Conservation (phyloP, 2,113 vertebrate genomes). For the Galemys pyrenaicus region DNA sequence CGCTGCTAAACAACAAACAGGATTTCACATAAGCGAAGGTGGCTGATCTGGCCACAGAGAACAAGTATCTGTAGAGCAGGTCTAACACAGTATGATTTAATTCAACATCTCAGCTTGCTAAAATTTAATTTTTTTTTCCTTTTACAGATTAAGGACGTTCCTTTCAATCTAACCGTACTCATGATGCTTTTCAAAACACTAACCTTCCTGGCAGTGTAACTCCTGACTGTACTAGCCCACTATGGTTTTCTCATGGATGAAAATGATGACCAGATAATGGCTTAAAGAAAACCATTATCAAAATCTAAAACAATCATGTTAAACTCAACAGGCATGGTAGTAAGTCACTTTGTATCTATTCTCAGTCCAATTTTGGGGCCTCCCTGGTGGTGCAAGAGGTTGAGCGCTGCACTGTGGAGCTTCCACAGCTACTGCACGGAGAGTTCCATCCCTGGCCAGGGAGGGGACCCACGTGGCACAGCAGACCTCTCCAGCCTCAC, state of each 20-base stretch:
- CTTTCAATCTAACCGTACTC: neutral
- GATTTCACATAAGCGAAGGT: neutral
- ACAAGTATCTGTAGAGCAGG: neutral
- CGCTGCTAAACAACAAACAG: neutral
- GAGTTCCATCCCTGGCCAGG: too few species aligned
- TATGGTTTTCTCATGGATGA: neutral
- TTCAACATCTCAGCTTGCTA: neutral
- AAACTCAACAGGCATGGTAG: neutral
- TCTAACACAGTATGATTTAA: neutral
- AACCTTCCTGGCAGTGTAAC: neutral
- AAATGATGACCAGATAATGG: neutral
- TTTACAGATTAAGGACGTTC: neutral
- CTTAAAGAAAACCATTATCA: constrained; percentile 48
- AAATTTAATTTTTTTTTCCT: neutral
- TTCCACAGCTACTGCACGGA: too few species aligned
- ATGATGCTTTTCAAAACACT: neutral
- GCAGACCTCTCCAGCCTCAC: too few species aligned
- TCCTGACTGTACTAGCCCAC: neutral
- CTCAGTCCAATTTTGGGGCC: too few species aligned
- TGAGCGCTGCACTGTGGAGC: too few species aligned
- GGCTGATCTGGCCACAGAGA: neutral
- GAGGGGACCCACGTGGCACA: too few species aligned
- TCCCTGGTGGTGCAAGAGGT: too few species aligned
- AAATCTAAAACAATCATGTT: constrained; percentile 24
- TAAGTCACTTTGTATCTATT: neutral